These are phyloP conservation scores for Isurus oxyrinchus DNA, from an alignment of 2,113 vertebrate genomes.

Conservation along the genomic window DNA sequence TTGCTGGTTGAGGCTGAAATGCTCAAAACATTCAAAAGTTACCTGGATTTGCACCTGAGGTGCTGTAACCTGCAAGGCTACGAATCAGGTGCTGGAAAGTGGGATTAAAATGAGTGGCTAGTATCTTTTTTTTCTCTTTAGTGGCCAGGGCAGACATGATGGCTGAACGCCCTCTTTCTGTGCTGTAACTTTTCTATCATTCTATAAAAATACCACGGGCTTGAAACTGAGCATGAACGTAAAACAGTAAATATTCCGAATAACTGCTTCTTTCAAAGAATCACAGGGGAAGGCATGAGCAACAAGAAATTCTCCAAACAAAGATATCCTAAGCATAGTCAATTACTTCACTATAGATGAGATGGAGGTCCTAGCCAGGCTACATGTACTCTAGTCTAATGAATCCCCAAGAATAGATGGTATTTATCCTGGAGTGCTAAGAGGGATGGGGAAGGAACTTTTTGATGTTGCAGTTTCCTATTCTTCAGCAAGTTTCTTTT, in stretches of 20 bases:
- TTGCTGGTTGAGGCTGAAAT: no score
- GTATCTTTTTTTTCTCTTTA: no score
- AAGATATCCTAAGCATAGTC: background rate
- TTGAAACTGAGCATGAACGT: background rate
- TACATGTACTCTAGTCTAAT: background rate
- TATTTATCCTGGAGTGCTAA: background rate
- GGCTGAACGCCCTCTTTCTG: no score
- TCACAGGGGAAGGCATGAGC: background rate
- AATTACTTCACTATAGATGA: background rate
- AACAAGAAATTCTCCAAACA: background rate
- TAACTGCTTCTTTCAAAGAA: background rate
- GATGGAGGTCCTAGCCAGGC: background rate
- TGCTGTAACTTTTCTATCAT: no score
- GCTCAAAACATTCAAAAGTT: no score
- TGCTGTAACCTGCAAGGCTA: no score
- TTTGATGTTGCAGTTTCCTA: background rate
- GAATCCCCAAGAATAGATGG: background rate
- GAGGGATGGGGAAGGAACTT: background rate
- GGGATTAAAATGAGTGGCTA: no score
- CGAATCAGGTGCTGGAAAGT: no score
- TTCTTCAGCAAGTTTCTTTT: background rate
- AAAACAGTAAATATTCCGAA: background rate
- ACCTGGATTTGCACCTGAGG: no score
- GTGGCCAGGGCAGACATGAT: no score
- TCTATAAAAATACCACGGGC: no score